Evolutionary conservation across 23 tunicate genomes (phyloP), one percentile per base, ranked within the genome.

Genomic region (Styela clava): DNA sequence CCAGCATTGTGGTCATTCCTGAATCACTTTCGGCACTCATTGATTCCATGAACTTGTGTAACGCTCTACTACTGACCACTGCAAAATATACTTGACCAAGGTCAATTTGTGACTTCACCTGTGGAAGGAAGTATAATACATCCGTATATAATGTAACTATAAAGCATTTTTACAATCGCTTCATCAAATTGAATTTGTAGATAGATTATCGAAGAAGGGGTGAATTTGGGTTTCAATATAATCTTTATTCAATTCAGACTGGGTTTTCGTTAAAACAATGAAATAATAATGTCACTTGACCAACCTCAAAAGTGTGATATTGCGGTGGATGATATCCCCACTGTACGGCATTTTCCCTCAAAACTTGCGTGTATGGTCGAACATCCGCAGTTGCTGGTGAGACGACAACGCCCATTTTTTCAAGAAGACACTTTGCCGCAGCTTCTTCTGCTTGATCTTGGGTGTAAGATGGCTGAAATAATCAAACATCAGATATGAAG

Each of bases 271-370:
- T n/a, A n/a, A n/a, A n/a, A n/a, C n/a, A n/a, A n/a, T n/a, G n/a
- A n/a, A n/a, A n/a, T n/a, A n/a, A n/a, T n/a, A n/a, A n/a, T n/a
- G n/a, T n/a, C n/a, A n/a, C n/a, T n/a, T n/a, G 12, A 44, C 86
- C 61, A 26, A 89, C 95, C 78, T 89, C 77, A 24, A 69, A 32
- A 19, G 95, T 80, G 77, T 89, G 86, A 64, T 73, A 85, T 23
- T 56, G 86, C 12, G 79, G 69, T 12, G 82, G 24, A 23, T 76
- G 65, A 24, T 78, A 76, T 21, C 78, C 87, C 90, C 84, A 69
- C 52, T 82, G 72, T 1, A 51, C 33, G 3, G 84, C 83, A 31
- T 86, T 35, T 20, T 69, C 79, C 31, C 85, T 64, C 44, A 91
- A 70, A 28, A 34, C 70, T 1, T 69, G 26, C 36, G 74, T 82